Evolutionary conservation across 23 tunicate genomes (phyloP).

Genomic region (Styela clava): DNA sequence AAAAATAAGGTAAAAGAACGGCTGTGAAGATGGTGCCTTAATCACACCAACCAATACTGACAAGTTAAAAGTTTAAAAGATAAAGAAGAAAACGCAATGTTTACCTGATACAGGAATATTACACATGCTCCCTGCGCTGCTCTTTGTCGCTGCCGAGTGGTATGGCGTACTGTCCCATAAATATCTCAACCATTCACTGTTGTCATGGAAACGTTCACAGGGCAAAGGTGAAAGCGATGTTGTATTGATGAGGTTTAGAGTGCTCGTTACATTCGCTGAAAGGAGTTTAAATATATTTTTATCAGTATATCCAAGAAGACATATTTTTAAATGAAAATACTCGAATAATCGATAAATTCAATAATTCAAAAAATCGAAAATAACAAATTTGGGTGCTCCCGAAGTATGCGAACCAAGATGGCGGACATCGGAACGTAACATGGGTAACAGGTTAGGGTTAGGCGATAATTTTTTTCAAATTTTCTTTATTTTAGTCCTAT

Average conservation of each 20-base stretch:
- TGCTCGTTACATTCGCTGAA: slow-evolving; percentile 65
- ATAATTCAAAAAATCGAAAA: background rate
- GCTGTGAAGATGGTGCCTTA: no score
- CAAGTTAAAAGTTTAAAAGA: no score
- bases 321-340: slow-evolving; percentile 11
- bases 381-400: no score
- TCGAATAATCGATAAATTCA: background rate
- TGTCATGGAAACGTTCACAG: slow-evolving; percentile 32
- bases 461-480: no score
- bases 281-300: background rate
- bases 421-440: no score
- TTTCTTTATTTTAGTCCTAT: no score
- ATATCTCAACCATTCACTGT: slow-evolving; percentile 7
- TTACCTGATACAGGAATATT: slow-evolving; percentile 47
- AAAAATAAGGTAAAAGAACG: no score
- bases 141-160: slow-evolving; percentile 56
- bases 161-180: slow-evolving; percentile 8
- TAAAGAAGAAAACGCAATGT: no score
- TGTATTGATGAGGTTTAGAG: slow-evolving; percentile 83
- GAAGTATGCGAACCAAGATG: no score
- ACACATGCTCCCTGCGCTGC: slow-evolving; percentile 78
- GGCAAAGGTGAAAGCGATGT: slow-evolving; percentile 63
- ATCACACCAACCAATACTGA: no score
- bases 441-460: no score
- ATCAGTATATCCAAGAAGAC: no score